Conservation (phyloP, 1,140 invertebrate species). For the Nomia melanderi region DNA sequence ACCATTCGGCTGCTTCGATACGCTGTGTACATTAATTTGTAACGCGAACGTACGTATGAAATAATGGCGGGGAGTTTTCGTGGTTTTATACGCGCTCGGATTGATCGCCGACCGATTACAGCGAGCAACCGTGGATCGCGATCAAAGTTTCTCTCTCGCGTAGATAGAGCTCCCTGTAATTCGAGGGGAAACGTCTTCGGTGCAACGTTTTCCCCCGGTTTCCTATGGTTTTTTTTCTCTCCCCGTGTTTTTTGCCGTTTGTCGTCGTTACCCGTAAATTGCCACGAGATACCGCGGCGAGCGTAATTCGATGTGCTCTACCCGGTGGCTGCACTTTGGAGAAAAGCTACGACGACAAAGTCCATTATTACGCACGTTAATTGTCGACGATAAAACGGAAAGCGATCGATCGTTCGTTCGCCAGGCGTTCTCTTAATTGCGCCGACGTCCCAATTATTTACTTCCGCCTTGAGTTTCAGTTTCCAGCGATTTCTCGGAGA, state of each 20-base stretch:
- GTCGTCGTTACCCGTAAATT: neutral
- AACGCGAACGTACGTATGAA: too few relatives aligned
- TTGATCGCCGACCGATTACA: too few relatives aligned
- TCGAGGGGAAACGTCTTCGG: too few relatives aligned
- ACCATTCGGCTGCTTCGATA: too few relatives aligned
- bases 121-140: too few relatives aligned
- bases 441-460: slow-evolving; percentile 14
- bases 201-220: too few relatives aligned
- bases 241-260: too few relatives aligned
- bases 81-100: too few relatives aligned
- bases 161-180: too few relatives aligned
- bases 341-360: slow-evolving; percentile 9
- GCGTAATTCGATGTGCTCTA: neutral
- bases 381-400: slow-evolving; percentile 32
- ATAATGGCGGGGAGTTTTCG: too few relatives aligned
- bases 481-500: neutral
- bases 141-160: too few relatives aligned
- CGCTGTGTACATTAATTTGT: too few relatives aligned
- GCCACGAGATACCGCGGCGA: neutral
- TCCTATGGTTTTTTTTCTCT: neutral
- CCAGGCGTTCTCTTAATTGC: slow-evolving; percentile 23
- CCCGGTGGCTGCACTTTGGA: neutral
- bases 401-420: slow-evolving; percentile 51
- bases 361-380: slow-evolving; percentile 45
- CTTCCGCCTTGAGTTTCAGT: neutral